A percentile compares a stretch with the other conserved stretches of the same genome.
Conservation (phyloP, 2,113 vertebrate species). For the Paradoxurus hermaphroditus region DNA sequence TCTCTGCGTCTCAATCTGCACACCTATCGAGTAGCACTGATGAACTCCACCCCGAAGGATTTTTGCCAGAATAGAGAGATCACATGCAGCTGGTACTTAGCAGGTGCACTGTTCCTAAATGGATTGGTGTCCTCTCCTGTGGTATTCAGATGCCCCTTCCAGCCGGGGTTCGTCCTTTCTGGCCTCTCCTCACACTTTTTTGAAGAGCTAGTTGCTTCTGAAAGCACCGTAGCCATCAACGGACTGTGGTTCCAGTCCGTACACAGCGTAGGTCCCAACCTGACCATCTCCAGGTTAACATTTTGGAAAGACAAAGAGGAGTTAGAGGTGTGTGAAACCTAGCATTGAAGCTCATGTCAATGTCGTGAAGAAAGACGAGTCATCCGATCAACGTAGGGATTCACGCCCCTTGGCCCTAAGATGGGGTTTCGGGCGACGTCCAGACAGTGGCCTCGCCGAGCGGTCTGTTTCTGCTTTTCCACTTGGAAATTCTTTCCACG, state of each 20-base stretch:
- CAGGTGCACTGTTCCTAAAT: not conserved
- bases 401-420: not conserved
- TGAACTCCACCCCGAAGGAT: not conserved
- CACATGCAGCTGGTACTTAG: no score
- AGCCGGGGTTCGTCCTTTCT: not conserved
- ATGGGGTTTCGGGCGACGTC: accelerated
- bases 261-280: no score
- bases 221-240: not conserved
- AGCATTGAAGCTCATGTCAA: no score
- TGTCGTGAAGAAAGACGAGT: not conserved
- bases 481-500: not conserved
- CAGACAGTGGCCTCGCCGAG: accelerated
- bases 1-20: not conserved
- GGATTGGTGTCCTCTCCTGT: not conserved
- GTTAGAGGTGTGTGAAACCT: not conserved
- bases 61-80: not conserved
- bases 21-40: accelerated
- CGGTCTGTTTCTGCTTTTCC: not conserved
- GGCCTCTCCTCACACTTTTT: not conserved
- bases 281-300: not conserved
- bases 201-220: not conserved
- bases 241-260: not conserved
- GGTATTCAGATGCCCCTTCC: not conserved
- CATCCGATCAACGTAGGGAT: not conserved
- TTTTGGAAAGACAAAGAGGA: not conserved